Evolutionary conservation across 1,140 invertebrate genomes (phyloP), one percentile per base, ranked within the genome.

Genomic region (Drosophila bifasciata): DNA sequence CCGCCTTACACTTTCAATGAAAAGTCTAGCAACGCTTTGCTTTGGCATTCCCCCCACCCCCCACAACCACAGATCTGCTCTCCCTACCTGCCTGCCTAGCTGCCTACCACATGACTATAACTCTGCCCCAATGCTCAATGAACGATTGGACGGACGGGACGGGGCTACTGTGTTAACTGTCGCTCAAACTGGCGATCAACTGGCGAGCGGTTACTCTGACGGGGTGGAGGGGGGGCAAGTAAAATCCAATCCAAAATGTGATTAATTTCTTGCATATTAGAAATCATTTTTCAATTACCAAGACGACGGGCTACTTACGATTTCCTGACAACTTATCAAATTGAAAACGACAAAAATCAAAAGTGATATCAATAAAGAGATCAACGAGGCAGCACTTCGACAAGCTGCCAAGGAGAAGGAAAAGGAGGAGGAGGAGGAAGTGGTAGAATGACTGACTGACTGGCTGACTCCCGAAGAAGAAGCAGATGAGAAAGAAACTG

Each of bases 231-330:
- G 57, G 28, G 64, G 43, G 21, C 52, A 13, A 62, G 63, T 19
- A 70, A 88, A 86, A 88, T 85, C 77, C 81, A 86, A 86, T 85
- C 81, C 81, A 89, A 89, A 89, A 88, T 89, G 84, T 88, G 84
- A 88, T 88, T 88, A 88, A 88, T 88, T 88, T 88, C 79, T 88
- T 88, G 84, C 84, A 89, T 89, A 88, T 88, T 88, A 89, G 84
- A 88, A 84, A 88, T 88, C 85, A 88, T 88, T 88, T 88, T 88
- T 88, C 84, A 88, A 88, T 88, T 89, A 88, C 84, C 70, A 76
- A 83, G 60, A 76, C 84, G 83, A 79, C 61, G 68, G 79, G 68
- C 76, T 83, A 81, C 79, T 81, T 84, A 84, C 48, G 78, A 76
- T 83, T 79, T 76, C 76, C 75, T 88, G 83, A 88, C 83, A 88